These are phyloP conservation scores for Molossus alvarezi DNA, from an alignment of 2,797 vertebrate species.

Conservation along the genomic window DNA sequence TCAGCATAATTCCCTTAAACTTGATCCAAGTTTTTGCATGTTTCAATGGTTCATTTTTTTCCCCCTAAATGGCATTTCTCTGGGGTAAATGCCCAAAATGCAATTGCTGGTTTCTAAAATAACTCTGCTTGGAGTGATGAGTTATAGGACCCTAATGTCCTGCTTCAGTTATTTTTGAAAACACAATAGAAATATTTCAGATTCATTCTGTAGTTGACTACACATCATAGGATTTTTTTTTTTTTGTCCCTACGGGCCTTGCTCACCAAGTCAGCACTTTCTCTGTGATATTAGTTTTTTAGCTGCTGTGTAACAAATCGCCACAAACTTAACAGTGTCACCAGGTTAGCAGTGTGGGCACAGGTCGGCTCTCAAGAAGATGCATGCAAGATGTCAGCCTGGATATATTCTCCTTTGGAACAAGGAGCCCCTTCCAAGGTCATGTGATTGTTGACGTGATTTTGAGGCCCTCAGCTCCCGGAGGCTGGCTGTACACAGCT, in stretches of 20 bases:
- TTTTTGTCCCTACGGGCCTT: neutral
- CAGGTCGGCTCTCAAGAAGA: neutral
- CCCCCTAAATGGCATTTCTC: neutral
- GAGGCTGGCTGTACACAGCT: neutral
- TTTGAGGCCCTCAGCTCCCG: neutral
- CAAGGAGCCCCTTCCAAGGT: neutral
- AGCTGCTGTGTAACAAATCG: neutral
- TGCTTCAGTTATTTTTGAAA: neutral
- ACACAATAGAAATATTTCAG: neutral
- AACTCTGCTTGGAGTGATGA: neutral
- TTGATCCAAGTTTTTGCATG: neutral
- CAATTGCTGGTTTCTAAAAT: neutral
- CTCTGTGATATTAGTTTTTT: neutral
- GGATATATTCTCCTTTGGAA: neutral
- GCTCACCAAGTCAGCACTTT: neutral
- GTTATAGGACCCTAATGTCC: neutral
- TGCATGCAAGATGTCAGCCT: no score
- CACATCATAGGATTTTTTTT: neutral
- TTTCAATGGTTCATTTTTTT: neutral
- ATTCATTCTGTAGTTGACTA: neutral
- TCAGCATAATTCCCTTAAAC: neutral
- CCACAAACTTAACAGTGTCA: neutral
- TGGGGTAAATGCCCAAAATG: neutral
- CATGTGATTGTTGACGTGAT: neutral
- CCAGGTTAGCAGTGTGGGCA: no score